phyloP scores from a whole-genome alignment of 2,888 invertebrate genomes.

The Frankliniella fusca region DNA sequence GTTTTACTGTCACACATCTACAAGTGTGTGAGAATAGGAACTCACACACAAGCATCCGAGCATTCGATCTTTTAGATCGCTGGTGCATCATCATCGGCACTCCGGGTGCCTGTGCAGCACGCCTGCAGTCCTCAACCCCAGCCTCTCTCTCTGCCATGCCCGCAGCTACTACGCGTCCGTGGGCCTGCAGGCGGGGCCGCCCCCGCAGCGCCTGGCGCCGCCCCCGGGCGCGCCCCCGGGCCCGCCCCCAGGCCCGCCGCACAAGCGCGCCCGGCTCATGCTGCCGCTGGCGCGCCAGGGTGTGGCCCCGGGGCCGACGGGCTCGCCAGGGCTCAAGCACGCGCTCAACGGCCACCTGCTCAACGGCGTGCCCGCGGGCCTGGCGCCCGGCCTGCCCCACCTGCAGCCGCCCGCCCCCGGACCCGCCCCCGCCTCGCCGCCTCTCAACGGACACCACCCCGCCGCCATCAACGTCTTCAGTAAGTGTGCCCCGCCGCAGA shows the following conservation, averaged over 20 bases:
- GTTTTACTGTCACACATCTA: no score
- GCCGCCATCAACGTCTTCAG: conserved; percentile 30
- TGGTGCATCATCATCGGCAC: no score
- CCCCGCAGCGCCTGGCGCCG: conserved; percentile 47
- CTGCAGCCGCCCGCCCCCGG: neutral
- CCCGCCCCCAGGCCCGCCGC: conserved; percentile 58
- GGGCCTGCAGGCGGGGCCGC: neutral
- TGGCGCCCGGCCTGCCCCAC: neutral
- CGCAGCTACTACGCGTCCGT: conserved; percentile 58
- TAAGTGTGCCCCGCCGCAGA: neutral
- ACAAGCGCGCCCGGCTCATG: conserved; percentile 59
- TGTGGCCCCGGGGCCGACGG: conserved; percentile 37
- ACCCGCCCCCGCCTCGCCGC: conserved; percentile 27
- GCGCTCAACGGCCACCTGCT: neutral
- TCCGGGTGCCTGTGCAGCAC: no score
- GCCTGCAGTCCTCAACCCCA: no score
- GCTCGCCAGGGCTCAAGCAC: neutral
- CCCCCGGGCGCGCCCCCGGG: conserved; percentile 53
- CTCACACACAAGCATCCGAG: no score
- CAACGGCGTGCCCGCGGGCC: neutral
- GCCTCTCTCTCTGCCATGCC: conserved; percentile 41
- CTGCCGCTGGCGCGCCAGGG: conserved; percentile 49
- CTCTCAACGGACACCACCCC: conserved; percentile 41
- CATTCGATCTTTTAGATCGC: no score
- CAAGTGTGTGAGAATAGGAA: no score